Evolutionary conservation across 2,888 invertebrate species (phyloP).

Genomic region (Bibio marci): DNA sequence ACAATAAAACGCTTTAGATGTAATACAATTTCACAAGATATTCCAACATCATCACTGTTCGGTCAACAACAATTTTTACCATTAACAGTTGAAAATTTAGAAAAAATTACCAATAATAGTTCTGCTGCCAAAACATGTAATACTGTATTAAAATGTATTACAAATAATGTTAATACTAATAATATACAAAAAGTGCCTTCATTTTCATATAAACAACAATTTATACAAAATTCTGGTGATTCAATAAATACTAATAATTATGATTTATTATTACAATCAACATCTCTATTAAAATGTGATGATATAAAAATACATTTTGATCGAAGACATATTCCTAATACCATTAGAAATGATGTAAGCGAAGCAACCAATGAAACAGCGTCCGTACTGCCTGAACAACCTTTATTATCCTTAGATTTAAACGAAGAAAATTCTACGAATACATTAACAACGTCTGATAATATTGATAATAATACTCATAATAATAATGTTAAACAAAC

Average conservation of each 20-base stretch:
- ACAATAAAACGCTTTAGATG: constrained; percentile 14
- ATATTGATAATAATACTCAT: no score
- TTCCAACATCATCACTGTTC: constrained; percentile 5
- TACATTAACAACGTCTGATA: neutral
- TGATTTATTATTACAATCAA: neutral
- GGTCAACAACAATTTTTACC: neutral
- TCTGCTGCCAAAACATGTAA: no score
- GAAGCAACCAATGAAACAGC: neutral
- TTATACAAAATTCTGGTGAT: neutral
- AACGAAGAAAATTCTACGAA: neutral
- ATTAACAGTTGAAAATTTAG: neutral
- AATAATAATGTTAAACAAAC: no score
- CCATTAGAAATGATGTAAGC: neutral
- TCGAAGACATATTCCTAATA: constrained; percentile 6
- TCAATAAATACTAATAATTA: neutral
- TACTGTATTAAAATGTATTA: no score
- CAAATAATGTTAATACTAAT: neutral
- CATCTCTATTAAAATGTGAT: constrained; percentile 23
- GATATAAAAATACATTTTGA: constrained; percentile 29
- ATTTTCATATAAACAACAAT: constrained; percentile 2
- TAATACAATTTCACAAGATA: constrained; percentile 17
- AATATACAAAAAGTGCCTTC: constrained; percentile 14
- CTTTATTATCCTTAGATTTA: neutral
- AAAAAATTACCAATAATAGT: no score
- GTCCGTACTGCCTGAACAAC: neutral